Conservation (phyloP, 2,888 invertebrate species). For the Clostera curtula region DNA sequence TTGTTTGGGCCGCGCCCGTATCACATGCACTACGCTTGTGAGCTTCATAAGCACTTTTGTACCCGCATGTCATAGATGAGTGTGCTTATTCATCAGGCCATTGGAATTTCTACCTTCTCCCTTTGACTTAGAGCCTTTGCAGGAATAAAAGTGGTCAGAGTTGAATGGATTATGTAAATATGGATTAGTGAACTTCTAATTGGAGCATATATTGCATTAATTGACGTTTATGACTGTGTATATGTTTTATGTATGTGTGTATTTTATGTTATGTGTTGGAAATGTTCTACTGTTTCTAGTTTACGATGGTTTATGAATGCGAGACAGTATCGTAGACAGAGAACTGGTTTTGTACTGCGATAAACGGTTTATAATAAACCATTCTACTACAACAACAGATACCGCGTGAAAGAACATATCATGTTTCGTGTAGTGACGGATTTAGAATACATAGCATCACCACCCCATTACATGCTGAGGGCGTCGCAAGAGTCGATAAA, state of each 20-base stretch:
- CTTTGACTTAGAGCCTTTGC: too few species aligned
- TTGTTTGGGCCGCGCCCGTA: slow-evolving; percentile 53
- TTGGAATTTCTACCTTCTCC: too few species aligned
- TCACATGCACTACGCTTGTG: slow-evolving; percentile 44
- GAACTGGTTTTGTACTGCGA: too few species aligned
- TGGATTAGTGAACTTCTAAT: slow-evolving; percentile 32
- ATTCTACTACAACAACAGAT: too few species aligned
- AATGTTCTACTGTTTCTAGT: slow-evolving; percentile 1
- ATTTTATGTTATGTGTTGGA: slow-evolving; percentile 6
- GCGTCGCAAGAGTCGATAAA: too few species aligned
- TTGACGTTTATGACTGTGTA: slow-evolving; percentile 27
- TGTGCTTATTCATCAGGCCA: too few species aligned
- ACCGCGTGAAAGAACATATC: too few species aligned
- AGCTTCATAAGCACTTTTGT: slow-evolving; percentile 41
- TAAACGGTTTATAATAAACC: too few species aligned
- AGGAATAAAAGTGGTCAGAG: slow-evolving; percentile 7
- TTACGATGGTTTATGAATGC: not conserved
- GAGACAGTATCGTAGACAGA: slow-evolving; percentile 1
- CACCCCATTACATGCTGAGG: too few species aligned
- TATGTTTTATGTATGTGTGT: slow-evolving; percentile 15
- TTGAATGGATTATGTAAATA: slow-evolving; percentile 35
- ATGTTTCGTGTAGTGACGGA: too few species aligned
- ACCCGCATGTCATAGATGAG: slow-evolving; percentile 28
- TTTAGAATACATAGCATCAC: too few species aligned
- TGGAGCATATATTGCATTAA: slow-evolving; percentile 31